A percentile compares a stretch with the other conserved stretches of the same genome.
phyloP scores from a whole-genome alignment of 2,113 vertebrate genomes.

The Xyrauchen texanus region DNA sequence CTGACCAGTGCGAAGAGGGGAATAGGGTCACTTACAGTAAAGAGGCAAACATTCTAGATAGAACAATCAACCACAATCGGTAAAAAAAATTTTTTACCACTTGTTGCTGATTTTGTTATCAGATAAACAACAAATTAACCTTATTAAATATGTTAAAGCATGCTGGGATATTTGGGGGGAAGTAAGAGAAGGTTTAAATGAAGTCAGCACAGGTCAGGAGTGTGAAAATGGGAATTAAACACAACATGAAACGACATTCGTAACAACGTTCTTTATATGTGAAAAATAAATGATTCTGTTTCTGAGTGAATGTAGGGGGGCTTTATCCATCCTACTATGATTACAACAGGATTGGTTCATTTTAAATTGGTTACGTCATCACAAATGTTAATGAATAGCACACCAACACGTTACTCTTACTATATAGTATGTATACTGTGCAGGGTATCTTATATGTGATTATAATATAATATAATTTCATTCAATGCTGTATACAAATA shows the following conservation, averaged over 20 bases:
- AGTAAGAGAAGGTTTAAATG: background rate
- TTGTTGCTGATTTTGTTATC: background rate
- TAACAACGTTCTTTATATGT: background rate
- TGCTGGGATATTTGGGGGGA: background rate
- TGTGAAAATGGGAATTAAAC: constrained; percentile 5
- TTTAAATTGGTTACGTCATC: too few relatives aligned
- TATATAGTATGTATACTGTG: too few relatives aligned
- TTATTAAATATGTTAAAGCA: constrained; percentile 16
- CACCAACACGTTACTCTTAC: too few relatives aligned
- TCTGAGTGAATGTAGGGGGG: too few relatives aligned
- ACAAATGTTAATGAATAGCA: too few relatives aligned
- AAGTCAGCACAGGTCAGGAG: constrained; percentile 5
- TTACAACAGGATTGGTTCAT: too few relatives aligned
- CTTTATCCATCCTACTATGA: too few relatives aligned
- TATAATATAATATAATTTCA: too few relatives aligned
- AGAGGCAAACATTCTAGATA: background rate
- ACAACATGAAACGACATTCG: constrained; percentile 9
- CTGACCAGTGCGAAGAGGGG: constrained; percentile 44
- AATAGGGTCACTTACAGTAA: background rate
- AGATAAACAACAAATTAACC: background rate
- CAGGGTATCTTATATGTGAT: too few relatives aligned
- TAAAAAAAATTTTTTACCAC: constrained; percentile 5
- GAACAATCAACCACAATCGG: background rate
- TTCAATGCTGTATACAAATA: too few relatives aligned
- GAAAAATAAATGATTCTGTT: too few relatives aligned